phyloP scores from a whole-genome alignment of 2,888 invertebrate species.

The Oasisia sp. region DNA sequence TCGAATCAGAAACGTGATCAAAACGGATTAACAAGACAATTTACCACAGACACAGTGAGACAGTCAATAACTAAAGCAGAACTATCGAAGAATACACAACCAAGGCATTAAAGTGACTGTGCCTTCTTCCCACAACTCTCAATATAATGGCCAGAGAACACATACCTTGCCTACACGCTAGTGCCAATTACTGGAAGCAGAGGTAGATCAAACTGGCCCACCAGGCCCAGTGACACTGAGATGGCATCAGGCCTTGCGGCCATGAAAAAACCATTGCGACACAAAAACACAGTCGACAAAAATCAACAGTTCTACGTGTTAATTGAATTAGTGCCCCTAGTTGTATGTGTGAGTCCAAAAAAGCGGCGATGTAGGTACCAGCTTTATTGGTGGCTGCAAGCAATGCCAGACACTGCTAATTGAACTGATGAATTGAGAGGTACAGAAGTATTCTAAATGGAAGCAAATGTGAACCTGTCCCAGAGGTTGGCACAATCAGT shows the following conservation, averaged over 20 bases:
- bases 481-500: neutral
- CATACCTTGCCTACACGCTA: neutral
- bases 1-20: no score
- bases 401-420: neutral
- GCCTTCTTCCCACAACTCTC: neutral
- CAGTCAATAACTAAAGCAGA: no score
- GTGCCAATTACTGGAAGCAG: neutral
- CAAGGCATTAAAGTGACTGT: neutral
- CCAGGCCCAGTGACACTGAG: neutral
- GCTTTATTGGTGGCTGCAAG: neutral
- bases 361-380: neutral
- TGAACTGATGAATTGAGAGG: neutral
- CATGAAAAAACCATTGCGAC: neutral
- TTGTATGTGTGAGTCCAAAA: neutral
- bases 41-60: no score
- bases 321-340: neutral
- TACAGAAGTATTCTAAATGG: neutral
- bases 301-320: neutral
- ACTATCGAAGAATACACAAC: neutral
- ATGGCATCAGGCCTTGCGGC: neutral
- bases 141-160: neutral
- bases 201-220: neutral
- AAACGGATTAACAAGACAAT: no score
- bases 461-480: neutral
- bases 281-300: neutral